Evolutionary conservation across 2,888 invertebrate genomes (phyloP), one percentile per base, ranked within the genome.

Genomic region (Cloeon dipterum): DNA sequence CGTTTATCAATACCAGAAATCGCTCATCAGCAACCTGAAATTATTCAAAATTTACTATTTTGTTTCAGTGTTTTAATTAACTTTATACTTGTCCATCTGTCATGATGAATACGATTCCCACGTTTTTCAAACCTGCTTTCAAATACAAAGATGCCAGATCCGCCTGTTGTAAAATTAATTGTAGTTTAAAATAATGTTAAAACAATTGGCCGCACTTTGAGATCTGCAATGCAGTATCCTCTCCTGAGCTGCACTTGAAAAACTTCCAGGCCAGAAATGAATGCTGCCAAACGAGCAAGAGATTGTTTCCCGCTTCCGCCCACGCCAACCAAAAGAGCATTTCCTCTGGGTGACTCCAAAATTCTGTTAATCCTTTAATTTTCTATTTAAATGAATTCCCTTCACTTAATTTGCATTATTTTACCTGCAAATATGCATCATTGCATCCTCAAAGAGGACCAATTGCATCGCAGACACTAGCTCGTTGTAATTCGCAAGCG

Each of bases 231-330:
- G 16, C 74, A 65, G 53, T 89, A 93, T 29, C 86, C 88, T 55
- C 86, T 89, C 37, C 74, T 70, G n/a, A 93, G 60, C 44, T 88
- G 85, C 26, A 93, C 69, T 63, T 91, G 91, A 56, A 89, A 91
- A 1, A 91, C 86, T 55, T 93, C 91, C 34, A 91, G 63, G 0
- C 78, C 72, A 4, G 88, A 83, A 41, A 94, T 86, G 52, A 79
- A 93, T 0, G 88, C 74, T 0, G 93, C 77, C 14, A 94, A 61
- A 37, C 89, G 64, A 0, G 89, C 79, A 29, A 93, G 60, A 3
- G 86, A 86, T 56, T 93, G 91, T 52, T 91, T 91, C 35, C 93
- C 93, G 39, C 85, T 86, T 21, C 93, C 93, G 26, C 93, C 93
- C 1, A 93, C 93, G 19, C 93, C 93, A 17, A 93, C 78, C 13